Percentiles rank a stretch among this genome's conserved stretches.
Conservation (phyloP, 2,797 vertebrate genomes). For the Hemibagrus guttatus region DNA sequence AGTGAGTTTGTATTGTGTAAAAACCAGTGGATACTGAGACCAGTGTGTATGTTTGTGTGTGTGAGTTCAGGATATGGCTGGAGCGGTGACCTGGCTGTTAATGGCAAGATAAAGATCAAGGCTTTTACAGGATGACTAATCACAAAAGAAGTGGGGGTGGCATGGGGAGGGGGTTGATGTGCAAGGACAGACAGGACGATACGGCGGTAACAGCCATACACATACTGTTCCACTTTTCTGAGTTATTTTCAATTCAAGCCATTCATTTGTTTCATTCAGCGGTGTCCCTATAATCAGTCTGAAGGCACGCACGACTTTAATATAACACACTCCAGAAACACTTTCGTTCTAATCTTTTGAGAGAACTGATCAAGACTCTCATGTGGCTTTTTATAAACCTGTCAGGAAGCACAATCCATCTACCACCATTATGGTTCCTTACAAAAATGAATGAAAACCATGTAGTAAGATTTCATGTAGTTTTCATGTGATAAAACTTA, state of each 20-base stretch:
- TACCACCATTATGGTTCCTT: background rate
- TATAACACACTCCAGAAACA: conserved; percentile 24
- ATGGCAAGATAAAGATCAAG: conserved; percentile 40
- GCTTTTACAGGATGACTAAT: conserved; percentile 42
- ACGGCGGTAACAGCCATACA: conserved; percentile 4
- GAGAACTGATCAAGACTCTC: background rate
- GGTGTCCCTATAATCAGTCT: conserved; percentile 27
- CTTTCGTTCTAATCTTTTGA: background rate
- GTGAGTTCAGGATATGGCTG: conserved; percentile 33
- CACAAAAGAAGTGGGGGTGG: conserved; percentile 15
- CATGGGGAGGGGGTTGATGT: background rate
- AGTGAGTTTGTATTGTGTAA: background rate
- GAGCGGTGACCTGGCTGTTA: conserved; percentile 44
- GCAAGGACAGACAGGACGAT: background rate
- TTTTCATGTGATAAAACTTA: background rate
- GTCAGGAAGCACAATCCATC: background rate
- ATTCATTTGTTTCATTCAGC: conserved; percentile 23
- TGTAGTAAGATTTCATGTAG: background rate
- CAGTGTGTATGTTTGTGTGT: conserved; percentile 18
- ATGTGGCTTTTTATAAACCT: background rate
- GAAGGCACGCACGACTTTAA: conserved; percentile 4
- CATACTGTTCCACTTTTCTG: conserved; percentile 29
- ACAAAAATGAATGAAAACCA: background rate
- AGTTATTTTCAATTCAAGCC: conserved; percentile 23
- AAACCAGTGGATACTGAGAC: background rate